Conservation (phyloP, 2,113 vertebrate genomes). For the Prionailurus bengalensis region DNA sequence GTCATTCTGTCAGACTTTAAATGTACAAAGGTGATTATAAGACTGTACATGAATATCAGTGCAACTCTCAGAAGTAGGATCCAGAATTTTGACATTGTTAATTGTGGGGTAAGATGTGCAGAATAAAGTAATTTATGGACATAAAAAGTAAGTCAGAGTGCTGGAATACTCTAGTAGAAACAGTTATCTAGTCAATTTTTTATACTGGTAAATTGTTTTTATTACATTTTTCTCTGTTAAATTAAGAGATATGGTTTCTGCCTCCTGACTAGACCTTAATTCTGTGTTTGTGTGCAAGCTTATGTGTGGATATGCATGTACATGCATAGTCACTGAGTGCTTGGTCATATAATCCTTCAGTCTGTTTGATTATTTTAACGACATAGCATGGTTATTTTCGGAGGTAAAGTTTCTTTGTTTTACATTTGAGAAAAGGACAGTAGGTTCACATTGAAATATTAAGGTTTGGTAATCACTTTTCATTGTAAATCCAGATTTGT, state of each 20-base stretch:
- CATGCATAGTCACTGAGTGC: neutral
- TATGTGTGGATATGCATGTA: neutral
- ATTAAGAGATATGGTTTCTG: neutral
- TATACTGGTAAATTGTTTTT: neutral
- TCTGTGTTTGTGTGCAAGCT: neutral
- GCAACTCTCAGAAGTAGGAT: neutral
- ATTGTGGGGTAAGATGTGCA: slow-evolving; percentile 5
- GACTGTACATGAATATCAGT: neutral
- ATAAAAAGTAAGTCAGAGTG: neutral
- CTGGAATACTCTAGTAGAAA: neutral
- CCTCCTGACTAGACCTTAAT: neutral
- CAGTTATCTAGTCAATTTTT: neutral
- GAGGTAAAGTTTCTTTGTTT: slow-evolving; percentile 32
- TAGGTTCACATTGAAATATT: neutral
- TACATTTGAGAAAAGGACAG: neutral
- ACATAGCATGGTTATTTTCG: neutral
- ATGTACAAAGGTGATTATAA: slow-evolving; percentile 32
- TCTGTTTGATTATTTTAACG: neutral
- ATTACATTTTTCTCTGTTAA: slow-evolving; percentile 26
- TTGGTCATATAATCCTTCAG: neutral
- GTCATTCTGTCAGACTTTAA: slow-evolving; percentile 15
- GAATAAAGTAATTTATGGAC: neutral
- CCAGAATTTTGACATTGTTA: neutral
- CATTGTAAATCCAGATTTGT: neutral
- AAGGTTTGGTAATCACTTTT: neutral